Conservation (phyloP, 1,140 invertebrate genomes). For the Zaprionus tsacasi region DNA sequence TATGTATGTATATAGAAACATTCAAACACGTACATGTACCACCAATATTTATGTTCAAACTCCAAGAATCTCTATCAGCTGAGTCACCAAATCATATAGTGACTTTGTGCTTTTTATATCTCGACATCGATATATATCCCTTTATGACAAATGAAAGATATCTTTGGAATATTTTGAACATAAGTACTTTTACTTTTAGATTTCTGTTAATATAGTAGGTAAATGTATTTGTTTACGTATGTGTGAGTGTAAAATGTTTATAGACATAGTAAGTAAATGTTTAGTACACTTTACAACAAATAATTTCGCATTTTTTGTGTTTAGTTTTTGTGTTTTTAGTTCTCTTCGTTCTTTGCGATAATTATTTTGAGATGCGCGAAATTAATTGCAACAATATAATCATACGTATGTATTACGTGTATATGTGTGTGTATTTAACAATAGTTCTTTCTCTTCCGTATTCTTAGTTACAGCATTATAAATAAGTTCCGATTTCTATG, state of each 20-base stretch:
- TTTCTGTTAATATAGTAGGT: slow-evolving; percentile 51
- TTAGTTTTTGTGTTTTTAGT: slow-evolving; percentile 30
- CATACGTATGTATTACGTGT: slow-evolving; percentile 49
- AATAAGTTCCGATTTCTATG: slow-evolving; percentile 42
- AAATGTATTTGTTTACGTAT: slow-evolving; percentile 50
- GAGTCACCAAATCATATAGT: too few relatives aligned
- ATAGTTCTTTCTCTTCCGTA: slow-evolving; percentile 36
- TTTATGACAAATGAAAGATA: slow-evolving; percentile 24
- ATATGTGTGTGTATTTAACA: slow-evolving; percentile 46
- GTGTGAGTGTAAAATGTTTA: slow-evolving; percentile 31
- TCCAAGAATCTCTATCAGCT: slow-evolving; percentile 10
- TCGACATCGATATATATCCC: background rate
- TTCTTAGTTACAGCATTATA: slow-evolving; percentile 41
- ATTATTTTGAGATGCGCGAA: slow-evolving; percentile 55
- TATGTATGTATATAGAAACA: slow-evolving; percentile 59
- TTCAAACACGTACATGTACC: slow-evolving; percentile 40
- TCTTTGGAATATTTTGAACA: slow-evolving; percentile 45
- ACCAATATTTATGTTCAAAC: slow-evolving; percentile 1
- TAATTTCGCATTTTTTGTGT: slow-evolving; percentile 61
- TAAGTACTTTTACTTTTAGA: slow-evolving; percentile 48
- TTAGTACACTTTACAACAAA: slow-evolving; percentile 79
- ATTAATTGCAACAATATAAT: slow-evolving; percentile 57
- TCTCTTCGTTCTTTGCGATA: slow-evolving; percentile 45
- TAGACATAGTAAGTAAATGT: slow-evolving; percentile 48
- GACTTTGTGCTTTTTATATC: background rate